Base-by-base conservation (phyloP, 2,888 invertebrate genomes). In the Nysson spinosus region DNA sequence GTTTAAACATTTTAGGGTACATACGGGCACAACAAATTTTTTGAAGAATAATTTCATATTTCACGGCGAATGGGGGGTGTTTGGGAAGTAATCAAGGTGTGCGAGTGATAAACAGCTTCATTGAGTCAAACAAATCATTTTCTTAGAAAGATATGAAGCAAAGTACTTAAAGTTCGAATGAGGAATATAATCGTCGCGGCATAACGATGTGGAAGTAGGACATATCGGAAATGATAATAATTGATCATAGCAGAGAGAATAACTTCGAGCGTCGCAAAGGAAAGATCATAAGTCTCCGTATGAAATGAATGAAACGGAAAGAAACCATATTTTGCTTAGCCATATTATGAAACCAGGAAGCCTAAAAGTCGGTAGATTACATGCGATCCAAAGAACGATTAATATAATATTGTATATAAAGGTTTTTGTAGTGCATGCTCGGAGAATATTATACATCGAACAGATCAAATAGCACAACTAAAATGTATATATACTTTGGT, bases 321-420 rank as follows among this genome's bases (percentile, higher is more conserved):
- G 47, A 22, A 32, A 22, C 22, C 37, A 70, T 43, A 64, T 34
- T 32, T 56, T 68, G 68, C 67, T 47, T 63, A 60, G 71, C 63
- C 69, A 60, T 46, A 63, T 64, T 52, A 60, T 76, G 64, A 78
- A 77, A 69, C 50, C 51, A 74, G 71, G 61, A 79, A 80, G 80
- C 77, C 75, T 80, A 75, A 83, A 85, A 86, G 86, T 86, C 86
- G 86, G 85, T 85, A 85, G 86, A 86, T 86, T 84, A 71, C 86
- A 85, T 86, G 85, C 86, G 75, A 77, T 83, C 83, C 81, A 81
- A 80, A 79, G 75, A 77, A 72, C 71, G 30, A 62, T 68, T 72
- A 80, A 78, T 71, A 76, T 69, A 75, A 77, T 54, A 50, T 43
- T 12, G 52, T 69, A 39, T 44, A 46, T 40, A 43, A 51, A 57